Evolutionary conservation across 2,888 invertebrate genomes (phyloP).

Genomic region (Didymodactylos carnosus): DNA sequence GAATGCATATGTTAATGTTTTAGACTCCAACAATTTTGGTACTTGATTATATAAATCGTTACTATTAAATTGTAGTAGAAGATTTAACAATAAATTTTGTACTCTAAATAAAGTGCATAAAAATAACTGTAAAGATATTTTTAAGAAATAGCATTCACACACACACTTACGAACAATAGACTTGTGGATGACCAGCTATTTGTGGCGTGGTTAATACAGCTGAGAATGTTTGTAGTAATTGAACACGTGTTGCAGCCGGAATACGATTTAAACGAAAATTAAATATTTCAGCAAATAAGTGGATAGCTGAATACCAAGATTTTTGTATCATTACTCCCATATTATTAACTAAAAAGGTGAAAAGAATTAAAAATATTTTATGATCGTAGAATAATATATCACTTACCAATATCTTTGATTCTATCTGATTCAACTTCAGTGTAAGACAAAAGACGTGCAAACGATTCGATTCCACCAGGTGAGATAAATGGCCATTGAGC

Average conservation of each 20-base stretch:
- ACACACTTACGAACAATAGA: background rate
- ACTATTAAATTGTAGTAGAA: background rate
- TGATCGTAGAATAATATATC: slow-evolving; percentile 24
- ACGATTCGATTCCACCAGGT: slow-evolving; percentile 80
- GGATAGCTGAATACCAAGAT: slow-evolving; percentile 83
- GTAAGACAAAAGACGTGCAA: slow-evolving; percentile 71
- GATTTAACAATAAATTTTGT: background rate
- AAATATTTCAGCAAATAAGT: slow-evolving; percentile 84
- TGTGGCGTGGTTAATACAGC: background rate
- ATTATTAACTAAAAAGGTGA: slow-evolving; percentile 44
- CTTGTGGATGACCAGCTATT: background rate
- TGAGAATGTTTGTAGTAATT: background rate
- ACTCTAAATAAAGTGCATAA: background rate
- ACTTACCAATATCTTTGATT: slow-evolving; percentile 80
- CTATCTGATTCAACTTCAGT: slow-evolving; percentile 88
- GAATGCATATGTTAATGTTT: background rate
- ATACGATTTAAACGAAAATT: slow-evolving; percentile 86
- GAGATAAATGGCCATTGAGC: slow-evolving; percentile 38
- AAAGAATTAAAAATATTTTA: background rate
- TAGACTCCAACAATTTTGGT: background rate
- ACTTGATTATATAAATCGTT: background rate
- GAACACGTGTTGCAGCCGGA: slow-evolving; percentile 28
- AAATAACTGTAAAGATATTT: too few relatives aligned
- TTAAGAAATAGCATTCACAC: too few relatives aligned
- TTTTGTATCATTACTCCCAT: slow-evolving; percentile 72